phyloP scores from a whole-genome alignment of 2,888 invertebrate genomes.

The Osmoderma eremita region DNA sequence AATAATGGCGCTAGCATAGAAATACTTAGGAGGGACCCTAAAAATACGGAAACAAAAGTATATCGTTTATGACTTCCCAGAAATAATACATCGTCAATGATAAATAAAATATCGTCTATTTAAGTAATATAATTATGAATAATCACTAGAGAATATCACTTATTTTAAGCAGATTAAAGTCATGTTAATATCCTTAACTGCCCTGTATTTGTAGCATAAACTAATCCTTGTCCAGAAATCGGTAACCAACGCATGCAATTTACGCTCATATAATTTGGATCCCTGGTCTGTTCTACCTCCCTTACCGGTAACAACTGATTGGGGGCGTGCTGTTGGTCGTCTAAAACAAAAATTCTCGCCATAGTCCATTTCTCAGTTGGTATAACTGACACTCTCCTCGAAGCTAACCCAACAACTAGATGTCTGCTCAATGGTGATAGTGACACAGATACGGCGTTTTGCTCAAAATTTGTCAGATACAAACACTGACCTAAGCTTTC shows the following conservation, averaged over 20 bases:
- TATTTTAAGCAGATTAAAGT: constrained; percentile 36
- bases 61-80: constrained; percentile 5
- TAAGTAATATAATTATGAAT: constrained; percentile 20
- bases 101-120: constrained; percentile 34
- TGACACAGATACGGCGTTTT: constrained; percentile 85
- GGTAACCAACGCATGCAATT: constrained; percentile 90
- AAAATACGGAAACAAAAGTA: background rate
- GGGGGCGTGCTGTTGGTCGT: constrained; percentile 55
- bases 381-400: constrained; percentile 70
- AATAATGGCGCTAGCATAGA: background rate
- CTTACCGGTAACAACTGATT: constrained; percentile 67
- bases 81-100: constrained; percentile 18
- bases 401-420: constrained; percentile 82
- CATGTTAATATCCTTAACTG: constrained; percentile 76
- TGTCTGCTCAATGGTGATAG: constrained; percentile 84
- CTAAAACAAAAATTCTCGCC: constrained; percentile 64
- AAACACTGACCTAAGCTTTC: constrained; percentile 79
- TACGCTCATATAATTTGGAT: constrained; percentile 75
- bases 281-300: constrained; percentile 74
- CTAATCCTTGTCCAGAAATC: constrained; percentile 82
- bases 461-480: constrained; percentile 80
- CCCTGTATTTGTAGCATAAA: constrained; percentile 87
- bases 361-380: constrained; percentile 66
- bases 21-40: background rate
- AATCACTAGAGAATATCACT: constrained; percentile 41